phyloP scores from a whole-genome alignment of 2,797 vertebrate species.

The Lacerta viridis region DNA sequence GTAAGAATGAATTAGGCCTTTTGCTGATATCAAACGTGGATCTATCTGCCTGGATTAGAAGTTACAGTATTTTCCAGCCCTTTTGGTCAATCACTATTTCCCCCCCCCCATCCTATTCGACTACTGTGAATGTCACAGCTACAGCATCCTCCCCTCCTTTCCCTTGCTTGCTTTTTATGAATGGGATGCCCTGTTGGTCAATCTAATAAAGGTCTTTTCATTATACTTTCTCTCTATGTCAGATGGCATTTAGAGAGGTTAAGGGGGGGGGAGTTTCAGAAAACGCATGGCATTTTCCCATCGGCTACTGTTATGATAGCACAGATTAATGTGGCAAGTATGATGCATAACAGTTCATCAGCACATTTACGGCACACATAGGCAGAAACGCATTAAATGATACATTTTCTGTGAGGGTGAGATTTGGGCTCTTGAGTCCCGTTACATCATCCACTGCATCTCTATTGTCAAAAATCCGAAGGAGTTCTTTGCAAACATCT shows the following conservation, averaged over 20 bases:
- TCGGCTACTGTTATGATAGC: slow-evolving; percentile 41
- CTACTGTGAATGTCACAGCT: not conserved
- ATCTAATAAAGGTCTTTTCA: slow-evolving; percentile 71
- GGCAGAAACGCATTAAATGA: slow-evolving; percentile 44
- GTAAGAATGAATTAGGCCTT: slow-evolving; percentile 8
- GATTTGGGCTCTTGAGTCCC: slow-evolving; percentile 28
- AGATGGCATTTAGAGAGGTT: slow-evolving; percentile 62
- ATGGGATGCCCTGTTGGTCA: slow-evolving; percentile 62
- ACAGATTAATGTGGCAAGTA: slow-evolving; percentile 58
- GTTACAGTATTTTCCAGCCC: slow-evolving; percentile 12
- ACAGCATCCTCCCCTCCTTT: not conserved
- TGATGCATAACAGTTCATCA: slow-evolving; percentile 54
- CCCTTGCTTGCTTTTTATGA: slow-evolving; percentile 56
- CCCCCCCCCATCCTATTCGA: not conserved
- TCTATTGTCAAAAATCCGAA: slow-evolving; percentile 55
- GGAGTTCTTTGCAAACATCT: slow-evolving; percentile 30
- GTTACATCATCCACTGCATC: slow-evolving; percentile 59
- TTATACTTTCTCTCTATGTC: slow-evolving; percentile 57
- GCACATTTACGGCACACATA: slow-evolving; percentile 50
- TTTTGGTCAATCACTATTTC: not conserved
- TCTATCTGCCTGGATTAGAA: slow-evolving; percentile 10
- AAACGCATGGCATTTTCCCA: slow-evolving; percentile 53
- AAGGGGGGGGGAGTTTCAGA: slow-evolving; percentile 58
- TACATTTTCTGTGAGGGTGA: slow-evolving; percentile 60
- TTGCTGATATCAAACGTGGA: not conserved